Conservation (phyloP, 2,797 vertebrate species). For the Anguilla pacifica region DNA sequence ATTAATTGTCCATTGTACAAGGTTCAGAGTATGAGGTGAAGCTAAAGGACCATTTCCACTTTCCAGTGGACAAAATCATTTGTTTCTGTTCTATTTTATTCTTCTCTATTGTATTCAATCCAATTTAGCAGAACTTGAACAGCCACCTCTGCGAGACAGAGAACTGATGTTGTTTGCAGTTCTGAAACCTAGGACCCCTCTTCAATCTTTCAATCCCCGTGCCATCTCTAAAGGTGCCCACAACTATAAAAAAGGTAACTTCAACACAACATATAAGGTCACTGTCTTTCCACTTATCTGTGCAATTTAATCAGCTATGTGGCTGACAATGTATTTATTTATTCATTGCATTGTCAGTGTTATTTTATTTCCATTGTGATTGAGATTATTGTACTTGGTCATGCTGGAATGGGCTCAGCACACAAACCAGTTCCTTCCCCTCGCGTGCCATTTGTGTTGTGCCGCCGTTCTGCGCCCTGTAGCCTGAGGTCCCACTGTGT, state of each 20-base stretch:
- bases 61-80: neutral
- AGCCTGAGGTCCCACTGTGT: neutral
- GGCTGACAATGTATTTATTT: no score
- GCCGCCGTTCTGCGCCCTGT: no score
- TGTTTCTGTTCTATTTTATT: neutral
- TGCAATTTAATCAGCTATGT: neutral
- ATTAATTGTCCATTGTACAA: no score
- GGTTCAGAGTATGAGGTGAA: no score
- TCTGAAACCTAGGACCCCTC: neutral
- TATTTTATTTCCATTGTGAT: no score
- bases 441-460: no score
- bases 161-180: neutral
- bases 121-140: neutral
- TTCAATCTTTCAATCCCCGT: neutral
- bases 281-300: neutral
- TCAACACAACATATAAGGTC: neutral
- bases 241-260: neutral
- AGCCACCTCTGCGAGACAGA: neutral
- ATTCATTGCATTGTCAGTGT: no score
- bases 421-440: no score
- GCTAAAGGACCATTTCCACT: neutral
- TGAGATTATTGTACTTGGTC: no score
- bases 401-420: no score
- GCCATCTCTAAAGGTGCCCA: neutral
- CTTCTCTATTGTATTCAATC: neutral